Conservation (phyloP, 2,113 vertebrate species). For the Hippocampus zosterae region DNA sequence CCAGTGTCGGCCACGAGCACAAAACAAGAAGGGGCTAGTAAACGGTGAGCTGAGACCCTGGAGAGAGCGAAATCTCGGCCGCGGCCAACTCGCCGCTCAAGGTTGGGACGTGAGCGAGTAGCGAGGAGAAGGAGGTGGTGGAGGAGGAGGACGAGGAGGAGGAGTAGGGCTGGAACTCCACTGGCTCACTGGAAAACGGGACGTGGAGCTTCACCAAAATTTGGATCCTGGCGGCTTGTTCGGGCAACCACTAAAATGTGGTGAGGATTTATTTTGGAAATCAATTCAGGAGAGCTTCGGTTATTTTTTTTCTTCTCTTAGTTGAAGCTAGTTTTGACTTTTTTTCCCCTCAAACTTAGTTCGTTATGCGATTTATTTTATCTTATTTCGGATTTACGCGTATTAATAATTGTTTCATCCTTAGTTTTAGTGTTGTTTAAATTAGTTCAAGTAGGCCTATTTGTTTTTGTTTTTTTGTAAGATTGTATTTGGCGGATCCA, state of each 20-base stretch:
- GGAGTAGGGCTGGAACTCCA: slow-evolving; percentile 63
- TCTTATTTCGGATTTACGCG: no score
- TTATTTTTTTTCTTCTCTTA: not conserved
- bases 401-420: not conserved
- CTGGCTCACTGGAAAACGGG: slow-evolving; percentile 70
- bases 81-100: slow-evolving; percentile 58
- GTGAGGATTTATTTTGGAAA: slow-evolving; percentile 25
- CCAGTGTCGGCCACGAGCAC: slow-evolving; percentile 21
- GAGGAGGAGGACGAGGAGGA: slow-evolving; percentile 40
- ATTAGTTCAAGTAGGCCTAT: not conserved
- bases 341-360: not conserved
- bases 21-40: slow-evolving; percentile 12
- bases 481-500: not conserved
- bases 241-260: slow-evolving; percentile 51
- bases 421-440: not conserved
- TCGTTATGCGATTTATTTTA: no score
- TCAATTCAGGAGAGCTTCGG: not conserved
- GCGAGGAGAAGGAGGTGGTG: slow-evolving; percentile 31
- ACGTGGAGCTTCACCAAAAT: slow-evolving; percentile 52
- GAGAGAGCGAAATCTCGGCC: slow-evolving; percentile 52
- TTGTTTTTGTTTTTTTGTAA: not conserved
- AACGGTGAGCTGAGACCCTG: slow-evolving; percentile 40
- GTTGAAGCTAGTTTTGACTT: not conserved
- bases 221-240: slow-evolving; percentile 45
- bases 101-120: slow-evolving; percentile 60